These are phyloP conservation scores for Epistrophe grossulariae DNA, from an alignment of 2,888 invertebrate genomes.

Conservation along the genomic window DNA sequence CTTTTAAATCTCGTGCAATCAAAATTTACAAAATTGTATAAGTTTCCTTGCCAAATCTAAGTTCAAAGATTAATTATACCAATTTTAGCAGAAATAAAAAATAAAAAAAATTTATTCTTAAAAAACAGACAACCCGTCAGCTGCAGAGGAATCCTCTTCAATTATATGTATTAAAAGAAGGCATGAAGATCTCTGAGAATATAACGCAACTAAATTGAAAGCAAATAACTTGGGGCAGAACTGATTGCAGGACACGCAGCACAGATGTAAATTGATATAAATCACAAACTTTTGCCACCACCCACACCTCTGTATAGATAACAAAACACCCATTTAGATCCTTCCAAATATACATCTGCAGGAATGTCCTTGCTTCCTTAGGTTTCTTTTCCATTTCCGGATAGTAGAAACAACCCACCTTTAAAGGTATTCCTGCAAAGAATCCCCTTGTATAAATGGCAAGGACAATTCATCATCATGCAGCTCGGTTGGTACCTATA, in stretches of 20 bases:
- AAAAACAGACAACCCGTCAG: slow-evolving; percentile 16
- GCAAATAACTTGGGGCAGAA: slow-evolving; percentile 61
- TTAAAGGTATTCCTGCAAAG: neutral
- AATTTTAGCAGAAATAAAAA: neutral
- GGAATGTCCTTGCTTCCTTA: slow-evolving; percentile 46
- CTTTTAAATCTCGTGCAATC: neutral
- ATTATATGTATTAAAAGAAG: slow-evolving; percentile 41
- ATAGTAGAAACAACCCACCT: neutral
- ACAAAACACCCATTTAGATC: slow-evolving; percentile 13
- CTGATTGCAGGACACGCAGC: slow-evolving; percentile 70
- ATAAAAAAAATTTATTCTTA: neutral
- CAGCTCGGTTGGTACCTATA: neutral
- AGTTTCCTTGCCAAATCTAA: neutral
- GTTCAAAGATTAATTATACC: slow-evolving; percentile 15
- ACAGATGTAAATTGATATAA: slow-evolving; percentile 74
- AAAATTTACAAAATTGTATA: neutral
- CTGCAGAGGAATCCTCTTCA: slow-evolving; percentile 41
- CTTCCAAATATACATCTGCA: slow-evolving; percentile 31
- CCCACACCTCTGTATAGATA: slow-evolving; percentile 2
- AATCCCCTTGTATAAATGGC: slow-evolving; percentile 28
- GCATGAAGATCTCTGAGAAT: slow-evolving; percentile 4
- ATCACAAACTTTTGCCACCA: slow-evolving; percentile 59
- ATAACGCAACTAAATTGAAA: slow-evolving; percentile 69
- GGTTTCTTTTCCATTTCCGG: slow-evolving; percentile 2
- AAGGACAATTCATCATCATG: slow-evolving; percentile 72